Percentiles rank a stretch among this genome's conserved stretches.
phyloP scores from a whole-genome alignment of 2,797 vertebrate species.

The Notamacropus eugenii region DNA sequence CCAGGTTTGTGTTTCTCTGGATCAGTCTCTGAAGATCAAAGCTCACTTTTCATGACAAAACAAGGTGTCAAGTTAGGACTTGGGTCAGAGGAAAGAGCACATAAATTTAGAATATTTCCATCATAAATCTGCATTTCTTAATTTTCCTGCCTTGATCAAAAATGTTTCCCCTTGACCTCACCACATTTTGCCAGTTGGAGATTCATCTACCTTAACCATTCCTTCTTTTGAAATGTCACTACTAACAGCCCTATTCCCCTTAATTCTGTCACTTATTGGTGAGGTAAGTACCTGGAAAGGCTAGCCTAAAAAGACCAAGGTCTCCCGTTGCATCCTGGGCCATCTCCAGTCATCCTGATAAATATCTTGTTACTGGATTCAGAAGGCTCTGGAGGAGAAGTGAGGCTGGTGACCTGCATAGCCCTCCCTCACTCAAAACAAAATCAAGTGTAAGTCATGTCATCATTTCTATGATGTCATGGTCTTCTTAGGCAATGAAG shows the following conservation, averaged over 20 bases:
- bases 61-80: neutral
- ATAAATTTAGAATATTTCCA: neutral
- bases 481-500: too few relatives aligned
- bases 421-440: too few relatives aligned
- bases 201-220: neutral
- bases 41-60: neutral
- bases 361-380: too few relatives aligned
- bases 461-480: too few relatives aligned
- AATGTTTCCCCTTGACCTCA: neutral
- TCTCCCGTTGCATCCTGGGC: too few relatives aligned
- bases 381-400: too few relatives aligned
- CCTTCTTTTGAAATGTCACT: neutral
- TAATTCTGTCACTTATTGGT: neutral
- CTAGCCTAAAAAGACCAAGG: too few relatives aligned
- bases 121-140: neutral
- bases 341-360: too few relatives aligned
- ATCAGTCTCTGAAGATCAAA: neutral
- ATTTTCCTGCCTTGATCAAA: neutral
- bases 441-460: too few relatives aligned
- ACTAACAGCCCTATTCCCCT: neutral
- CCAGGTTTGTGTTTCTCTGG: neutral
- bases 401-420: too few relatives aligned
- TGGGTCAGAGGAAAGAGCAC: neutral
- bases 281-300: too few relatives aligned
- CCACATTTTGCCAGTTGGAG: neutral